Conservation (phyloP, 1,140 invertebrate species). For the Cataglyphis hispanica region DNA sequence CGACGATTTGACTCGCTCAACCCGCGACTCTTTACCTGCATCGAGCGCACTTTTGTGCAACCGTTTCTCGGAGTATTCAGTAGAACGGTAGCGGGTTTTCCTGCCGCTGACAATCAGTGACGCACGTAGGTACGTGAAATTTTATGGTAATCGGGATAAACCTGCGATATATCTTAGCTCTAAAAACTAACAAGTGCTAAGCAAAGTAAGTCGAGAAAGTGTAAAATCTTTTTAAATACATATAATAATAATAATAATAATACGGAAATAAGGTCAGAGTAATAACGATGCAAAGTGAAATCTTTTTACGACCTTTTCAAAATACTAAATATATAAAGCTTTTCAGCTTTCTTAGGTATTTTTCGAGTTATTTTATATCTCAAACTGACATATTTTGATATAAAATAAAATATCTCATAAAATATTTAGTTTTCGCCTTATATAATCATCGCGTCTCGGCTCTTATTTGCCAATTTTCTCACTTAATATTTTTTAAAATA, state of each 20-base stretch:
- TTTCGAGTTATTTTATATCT: too few species aligned
- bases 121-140: conserved; percentile 50
- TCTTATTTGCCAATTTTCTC: too few species aligned
- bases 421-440: too few species aligned
- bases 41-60: conserved; percentile 64
- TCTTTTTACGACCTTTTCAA: too few species aligned
- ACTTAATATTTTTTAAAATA: neutral
- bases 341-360: too few species aligned
- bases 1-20: conserved; percentile 75
- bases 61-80: conserved; percentile 32
- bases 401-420: too few species aligned
- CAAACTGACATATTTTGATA: too few species aligned
- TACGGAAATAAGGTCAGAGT: too few species aligned
- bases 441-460: too few species aligned
- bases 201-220: neutral
- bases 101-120: neutral
- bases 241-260: too few species aligned
- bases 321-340: too few species aligned
- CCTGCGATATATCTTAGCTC: neutral
- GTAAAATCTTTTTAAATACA: neutral
- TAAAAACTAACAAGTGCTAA: neutral
- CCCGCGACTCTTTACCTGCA: conserved; percentile 64
- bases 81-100: conserved; percentile 30
- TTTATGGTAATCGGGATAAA: conserved; percentile 64
- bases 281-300: too few species aligned